Evolutionary conservation across 92 coral and sea anemone species (phyloP).

Genomic region (Phenganax stokvisi): DNA sequence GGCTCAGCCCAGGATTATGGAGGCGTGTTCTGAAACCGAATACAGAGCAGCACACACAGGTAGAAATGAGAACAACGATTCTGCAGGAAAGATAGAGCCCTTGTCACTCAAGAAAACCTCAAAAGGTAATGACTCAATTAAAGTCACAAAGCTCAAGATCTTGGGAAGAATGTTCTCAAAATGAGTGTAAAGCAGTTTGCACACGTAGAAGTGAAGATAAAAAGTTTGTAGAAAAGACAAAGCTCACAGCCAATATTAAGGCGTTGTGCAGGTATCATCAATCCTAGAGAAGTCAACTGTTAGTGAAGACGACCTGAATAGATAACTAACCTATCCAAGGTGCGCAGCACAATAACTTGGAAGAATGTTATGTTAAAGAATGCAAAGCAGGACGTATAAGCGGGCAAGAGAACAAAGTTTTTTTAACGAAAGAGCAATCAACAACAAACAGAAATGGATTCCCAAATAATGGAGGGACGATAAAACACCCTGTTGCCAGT

Average conservation of each 20-base stretch:
- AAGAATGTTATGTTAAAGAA: neutral
- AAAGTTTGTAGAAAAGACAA: neutral
- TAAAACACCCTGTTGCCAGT: neutral
- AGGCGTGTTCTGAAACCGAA: no score
- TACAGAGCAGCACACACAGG: no score
- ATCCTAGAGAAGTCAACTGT: no score
- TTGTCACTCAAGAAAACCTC: slow-evolving; percentile 26
- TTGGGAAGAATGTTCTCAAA: neutral
- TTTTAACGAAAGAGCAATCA: neutral
- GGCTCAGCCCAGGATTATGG: no score
- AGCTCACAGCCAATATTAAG: no score
- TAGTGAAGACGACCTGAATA: no score
- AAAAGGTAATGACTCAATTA: neutral
- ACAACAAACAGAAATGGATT: neutral
- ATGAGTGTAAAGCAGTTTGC: neutral
- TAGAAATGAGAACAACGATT: no score
- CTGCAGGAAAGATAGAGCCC: neutral
- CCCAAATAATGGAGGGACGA: neutral
- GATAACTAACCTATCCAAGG: no score
- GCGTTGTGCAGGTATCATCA: no score
- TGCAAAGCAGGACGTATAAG: neutral
- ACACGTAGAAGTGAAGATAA: neutral
- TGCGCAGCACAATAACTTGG: no score
- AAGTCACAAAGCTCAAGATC: neutral
- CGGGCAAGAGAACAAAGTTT: neutral